Evolutionary conservation across 2,888 invertebrate genomes (phyloP), one percentile per base, ranked within the genome.

Genomic region (Acleris laterana): DNA sequence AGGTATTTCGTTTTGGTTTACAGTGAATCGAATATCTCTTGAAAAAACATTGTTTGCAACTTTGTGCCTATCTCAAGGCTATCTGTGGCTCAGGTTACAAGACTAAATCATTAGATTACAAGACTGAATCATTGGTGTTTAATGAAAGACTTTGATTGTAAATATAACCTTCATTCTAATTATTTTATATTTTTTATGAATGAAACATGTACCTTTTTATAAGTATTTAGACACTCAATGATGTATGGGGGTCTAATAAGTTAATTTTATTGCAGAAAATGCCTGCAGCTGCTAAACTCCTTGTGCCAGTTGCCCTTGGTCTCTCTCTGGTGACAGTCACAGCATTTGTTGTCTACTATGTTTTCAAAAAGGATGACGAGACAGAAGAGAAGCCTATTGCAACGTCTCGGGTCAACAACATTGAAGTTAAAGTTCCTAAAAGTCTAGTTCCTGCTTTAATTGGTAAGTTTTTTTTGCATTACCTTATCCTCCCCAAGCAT

Each of bases 291-390:
- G 70, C 84, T 16, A 90, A 88, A 66, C 69, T 90, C n/a, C 70
- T 87, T 1, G 63, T 95, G 69, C 95, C 96, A 42, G 77, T 95
- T 46, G 88, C 94, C 52, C 81, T 96, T 20, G 96, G 96, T 16
- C 81, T 96, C 61, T 95, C 96, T 0, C 79, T 96, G 66, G 95
- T 95, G 72, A 94, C 95, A n/a, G 91, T 96, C 19, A 94, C 95
- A 69, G 94, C 95, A 17, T 94, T 95, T 74, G 93, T 96, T 70
- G 85, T 96, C 2, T 96, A 96, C 84, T 93, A 95, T 69, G 87
- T 96, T 50, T 94, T 95, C 66, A 95, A 94, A 83, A 94, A 94
- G 77, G 95, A 95, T 69, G 93, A 91, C 16, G 93, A 95, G 32
- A 87, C 90, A 0, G 82, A 84, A 17, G 82, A 87, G 2, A 80